Evolutionary conservation across 2,113 vertebrate genomes (phyloP).

Genomic region (Centropus bengalensis): DNA sequence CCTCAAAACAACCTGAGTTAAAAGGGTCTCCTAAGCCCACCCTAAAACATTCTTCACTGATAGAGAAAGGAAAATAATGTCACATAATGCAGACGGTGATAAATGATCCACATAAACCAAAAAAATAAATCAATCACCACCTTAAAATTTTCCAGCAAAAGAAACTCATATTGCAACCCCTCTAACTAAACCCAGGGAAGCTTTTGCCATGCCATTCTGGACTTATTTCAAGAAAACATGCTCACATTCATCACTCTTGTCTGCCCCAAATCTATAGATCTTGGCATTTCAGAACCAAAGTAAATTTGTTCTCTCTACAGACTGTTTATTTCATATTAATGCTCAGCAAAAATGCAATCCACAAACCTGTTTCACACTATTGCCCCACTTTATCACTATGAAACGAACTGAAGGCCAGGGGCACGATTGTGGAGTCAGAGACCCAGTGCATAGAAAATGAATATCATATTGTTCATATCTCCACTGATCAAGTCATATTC

Average conservation of each 20-base stretch:
- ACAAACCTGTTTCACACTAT: constrained; percentile 9
- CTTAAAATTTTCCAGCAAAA: neutral
- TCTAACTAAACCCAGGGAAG: neutral
- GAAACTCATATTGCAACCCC: neutral
- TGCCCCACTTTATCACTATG: constrained; percentile 29
- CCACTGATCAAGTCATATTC: constrained; percentile 39
- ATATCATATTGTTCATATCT: constrained; percentile 9
- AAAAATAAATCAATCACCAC: neutral
- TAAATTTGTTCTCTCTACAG: constrained; percentile 23
- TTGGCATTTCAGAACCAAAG: neutral
- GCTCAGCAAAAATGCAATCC: neutral
- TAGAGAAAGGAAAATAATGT: constrained; percentile 21
- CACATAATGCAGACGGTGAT: neutral
- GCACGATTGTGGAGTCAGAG: neutral
- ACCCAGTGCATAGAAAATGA: neutral
- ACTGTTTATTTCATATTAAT: constrained; percentile 38
- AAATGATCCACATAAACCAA: neutral
- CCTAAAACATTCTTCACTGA: neutral
- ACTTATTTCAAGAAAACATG: constrained; percentile 10
- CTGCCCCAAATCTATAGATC: neutral
- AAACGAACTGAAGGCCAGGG: neutral
- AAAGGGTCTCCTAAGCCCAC: neutral
- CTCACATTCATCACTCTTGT: constrained; percentile 38
- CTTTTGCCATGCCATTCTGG: neutral
- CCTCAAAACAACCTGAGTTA: neutral